A percentile compares a stretch with the other conserved stretches of the same genome.
phyloP scores from a whole-genome alignment of 1,140 invertebrate species.

The Trachelipus rathkii region DNA sequence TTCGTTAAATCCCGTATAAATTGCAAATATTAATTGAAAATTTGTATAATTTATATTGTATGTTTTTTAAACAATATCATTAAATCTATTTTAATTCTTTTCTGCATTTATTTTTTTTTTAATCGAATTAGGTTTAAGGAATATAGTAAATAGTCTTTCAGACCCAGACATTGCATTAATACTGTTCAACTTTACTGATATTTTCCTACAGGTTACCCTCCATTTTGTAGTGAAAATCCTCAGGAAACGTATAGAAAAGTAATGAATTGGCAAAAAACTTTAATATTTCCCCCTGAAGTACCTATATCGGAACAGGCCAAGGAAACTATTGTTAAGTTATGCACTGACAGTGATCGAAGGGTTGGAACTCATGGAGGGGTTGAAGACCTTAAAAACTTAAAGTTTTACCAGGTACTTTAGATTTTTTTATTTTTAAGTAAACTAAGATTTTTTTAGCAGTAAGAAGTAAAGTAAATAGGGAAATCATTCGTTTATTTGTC shows the following conservation, averaged over 20 bases:
- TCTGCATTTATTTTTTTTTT: too few species aligned
- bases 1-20: too few species aligned
- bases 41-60: too few species aligned
- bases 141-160: too few species aligned
- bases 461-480: too few species aligned
- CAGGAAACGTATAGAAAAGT: constrained; percentile 99
- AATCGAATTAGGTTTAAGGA: too few species aligned
- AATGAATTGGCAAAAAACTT: constrained; percentile 97
- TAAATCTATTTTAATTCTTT: too few species aligned
- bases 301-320: constrained; percentile 84
- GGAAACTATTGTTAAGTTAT: constrained; percentile 61
- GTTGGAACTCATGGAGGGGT: constrained; percentile 65
- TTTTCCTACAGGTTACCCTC: constrained; percentile 76
- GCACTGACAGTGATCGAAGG: constrained; percentile 88
- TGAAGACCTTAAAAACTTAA: constrained; percentile 77
- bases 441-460: neutral
- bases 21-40: too few species aligned
- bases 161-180: too few species aligned
- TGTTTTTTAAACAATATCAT: too few species aligned
- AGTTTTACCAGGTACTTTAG: constrained; percentile 71
- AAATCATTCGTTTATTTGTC: too few species aligned
- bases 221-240: constrained; percentile 98
- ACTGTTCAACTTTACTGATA: neutral
- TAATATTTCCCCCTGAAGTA: constrained; percentile 97
- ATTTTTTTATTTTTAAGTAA: too few species aligned